A percentile compares a stretch with the other conserved stretches of the same genome.
Evolutionary conservation across 2,797 vertebrate species (phyloP).

Genomic region (Cryptoblepharus egeriae): DNA sequence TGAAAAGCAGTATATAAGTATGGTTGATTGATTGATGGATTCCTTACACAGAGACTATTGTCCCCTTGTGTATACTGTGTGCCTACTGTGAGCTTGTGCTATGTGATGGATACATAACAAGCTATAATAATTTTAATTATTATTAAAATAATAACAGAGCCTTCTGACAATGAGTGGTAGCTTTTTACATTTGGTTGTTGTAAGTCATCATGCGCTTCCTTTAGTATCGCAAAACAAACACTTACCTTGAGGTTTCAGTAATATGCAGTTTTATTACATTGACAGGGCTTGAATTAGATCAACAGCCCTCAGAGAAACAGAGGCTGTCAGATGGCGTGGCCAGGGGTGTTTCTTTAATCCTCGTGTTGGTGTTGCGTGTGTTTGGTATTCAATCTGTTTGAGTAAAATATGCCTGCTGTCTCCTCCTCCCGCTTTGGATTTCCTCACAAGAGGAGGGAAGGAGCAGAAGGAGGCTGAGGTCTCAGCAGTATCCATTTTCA

Average conservation of each 20-base stretch:
- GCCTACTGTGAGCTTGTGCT: neutral
- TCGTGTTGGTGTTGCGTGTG: slow-evolving; percentile 46
- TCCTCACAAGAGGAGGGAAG: neutral
- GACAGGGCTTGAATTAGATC: too few relatives aligned
- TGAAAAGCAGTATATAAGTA: too few relatives aligned
- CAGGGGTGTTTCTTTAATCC: slow-evolving; percentile 17
- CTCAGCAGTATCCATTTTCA: slow-evolving; percentile 52
- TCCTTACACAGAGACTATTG: neutral
- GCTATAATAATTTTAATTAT: neutral
- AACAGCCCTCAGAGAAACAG: neutral
- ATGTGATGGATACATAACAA: neutral
- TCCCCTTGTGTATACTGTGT: neutral
- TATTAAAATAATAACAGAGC: neutral
- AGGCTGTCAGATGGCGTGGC: neutral
- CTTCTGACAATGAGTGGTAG: neutral
- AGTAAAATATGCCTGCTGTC: slow-evolving; percentile 37
- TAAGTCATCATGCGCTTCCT: neutral
- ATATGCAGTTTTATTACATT: neutral
- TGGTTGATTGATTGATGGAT: too few relatives aligned
- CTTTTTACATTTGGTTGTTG: neutral
- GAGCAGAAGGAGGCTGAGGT: slow-evolving; percentile 38
- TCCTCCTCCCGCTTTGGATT: neutral
- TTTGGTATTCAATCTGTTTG: slow-evolving; percentile 26
- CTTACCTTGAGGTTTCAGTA: neutral
- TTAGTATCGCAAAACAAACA: neutral